Evolutionary conservation across 2,113 vertebrate genomes (phyloP).

Genomic region (Pelecanoides urinatrix): DNA sequence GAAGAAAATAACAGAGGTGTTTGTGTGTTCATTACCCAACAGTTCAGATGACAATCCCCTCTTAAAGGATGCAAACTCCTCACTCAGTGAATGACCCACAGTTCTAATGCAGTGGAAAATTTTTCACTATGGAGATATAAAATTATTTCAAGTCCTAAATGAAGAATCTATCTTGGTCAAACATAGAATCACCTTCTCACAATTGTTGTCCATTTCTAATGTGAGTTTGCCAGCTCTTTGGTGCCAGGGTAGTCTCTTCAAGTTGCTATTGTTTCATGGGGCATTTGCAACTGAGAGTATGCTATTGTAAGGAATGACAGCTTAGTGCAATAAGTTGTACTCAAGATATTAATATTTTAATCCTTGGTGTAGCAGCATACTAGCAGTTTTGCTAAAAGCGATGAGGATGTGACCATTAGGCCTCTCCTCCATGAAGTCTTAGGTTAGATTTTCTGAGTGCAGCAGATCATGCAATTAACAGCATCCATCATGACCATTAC

Average conservation of each 20-base stretch:
- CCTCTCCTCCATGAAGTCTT: not conserved
- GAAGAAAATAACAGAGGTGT: not conserved
- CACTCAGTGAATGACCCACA: rapidly evolving
- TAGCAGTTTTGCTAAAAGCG: not conserved
- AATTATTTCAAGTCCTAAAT: not conserved
- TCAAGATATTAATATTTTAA: not conserved
- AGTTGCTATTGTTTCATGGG: not conserved
- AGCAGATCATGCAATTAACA: not conserved
- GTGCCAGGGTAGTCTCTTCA: not conserved
- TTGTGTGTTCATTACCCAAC: not conserved
- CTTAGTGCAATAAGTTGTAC: not conserved
- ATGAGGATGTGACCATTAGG: rapidly evolving
- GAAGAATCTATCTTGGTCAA: not conserved
- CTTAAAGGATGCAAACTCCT: not conserved
- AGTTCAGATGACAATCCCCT: not conserved
- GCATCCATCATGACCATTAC: not conserved
- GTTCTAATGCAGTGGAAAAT: not conserved
- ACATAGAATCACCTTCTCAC: not conserved
- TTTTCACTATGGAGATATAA: not conserved
- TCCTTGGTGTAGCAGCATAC: rapidly evolving
- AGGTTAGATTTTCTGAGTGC: not conserved
- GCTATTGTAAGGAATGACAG: not conserved
- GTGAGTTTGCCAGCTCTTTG: not conserved
- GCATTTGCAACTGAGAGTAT: not conserved
- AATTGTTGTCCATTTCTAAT: not conserved